Conservation (phyloP, 2,888 invertebrate species). For the Orthosia gracilis region DNA sequence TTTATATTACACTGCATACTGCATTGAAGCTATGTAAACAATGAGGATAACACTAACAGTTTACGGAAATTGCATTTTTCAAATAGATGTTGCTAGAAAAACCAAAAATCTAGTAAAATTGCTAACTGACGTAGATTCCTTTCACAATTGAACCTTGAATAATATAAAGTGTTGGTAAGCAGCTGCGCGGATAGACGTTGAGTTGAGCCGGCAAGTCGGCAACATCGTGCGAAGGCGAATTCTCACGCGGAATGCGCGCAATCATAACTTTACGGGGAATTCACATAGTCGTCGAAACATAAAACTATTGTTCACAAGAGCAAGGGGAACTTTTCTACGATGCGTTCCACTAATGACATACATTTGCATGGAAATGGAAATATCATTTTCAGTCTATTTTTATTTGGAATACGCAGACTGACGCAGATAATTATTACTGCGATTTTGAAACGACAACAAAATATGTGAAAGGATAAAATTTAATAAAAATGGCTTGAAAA, state of each 20-base stretch:
- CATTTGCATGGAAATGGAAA: conserved; percentile 42
- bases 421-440: too few species aligned
- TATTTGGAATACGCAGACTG: background rate
- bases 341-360: conserved; percentile 53
- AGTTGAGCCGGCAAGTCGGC: conserved; percentile 70
- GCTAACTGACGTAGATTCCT: conserved; percentile 73
- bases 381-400: conserved; percentile 18
- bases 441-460: conserved; percentile 1
- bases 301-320: conserved; percentile 63
- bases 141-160: conserved; percentile 86
- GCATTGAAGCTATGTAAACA: conserved; percentile 37
- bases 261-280: conserved; percentile 77
- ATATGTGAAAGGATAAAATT: background rate
- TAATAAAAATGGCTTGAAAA: background rate
- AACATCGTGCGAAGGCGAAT: conserved; percentile 77
- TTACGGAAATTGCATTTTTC: background rate
- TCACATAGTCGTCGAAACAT: conserved; percentile 62
- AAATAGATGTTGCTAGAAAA: conserved; percentile 30
- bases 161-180: conserved; percentile 77
- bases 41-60: conserved; percentile 10
- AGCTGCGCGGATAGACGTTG: conserved; percentile 74
- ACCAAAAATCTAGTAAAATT: conserved; percentile 51
- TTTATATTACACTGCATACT: conserved; percentile 11
- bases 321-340: conserved; percentile 63
- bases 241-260: conserved; percentile 83